Evolutionary conservation across 2,113 vertebrate genomes (phyloP).

Genomic region (Forbesichthys agassizii): DNA sequence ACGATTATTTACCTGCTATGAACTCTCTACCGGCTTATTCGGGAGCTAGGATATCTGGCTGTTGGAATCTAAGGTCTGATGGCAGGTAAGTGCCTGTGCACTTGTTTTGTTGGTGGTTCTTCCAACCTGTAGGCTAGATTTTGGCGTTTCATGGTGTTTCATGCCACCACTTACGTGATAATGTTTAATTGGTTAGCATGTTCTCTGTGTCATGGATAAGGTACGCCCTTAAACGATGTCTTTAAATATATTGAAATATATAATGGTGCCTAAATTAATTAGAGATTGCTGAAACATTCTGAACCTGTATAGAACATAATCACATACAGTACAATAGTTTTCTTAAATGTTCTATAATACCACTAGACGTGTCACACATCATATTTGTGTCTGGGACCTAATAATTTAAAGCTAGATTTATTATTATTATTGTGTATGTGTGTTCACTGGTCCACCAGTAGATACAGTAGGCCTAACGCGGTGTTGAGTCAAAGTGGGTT

Average conservation of each 20-base stretch:
- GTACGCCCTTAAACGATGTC: neutral
- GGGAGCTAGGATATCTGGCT: conserved; percentile 90
- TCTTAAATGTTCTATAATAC: no score
- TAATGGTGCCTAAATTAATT: no score
- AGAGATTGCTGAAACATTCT: no score
- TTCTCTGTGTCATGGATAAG: neutral
- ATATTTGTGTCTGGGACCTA: no score
- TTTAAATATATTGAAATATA: neutral
- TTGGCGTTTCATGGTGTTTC: neutral
- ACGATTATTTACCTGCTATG: conserved; percentile 71
- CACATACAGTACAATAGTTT: no score
- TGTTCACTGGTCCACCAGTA: no score
- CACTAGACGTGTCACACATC: no score
- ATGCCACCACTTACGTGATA: neutral
- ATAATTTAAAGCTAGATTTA: no score
- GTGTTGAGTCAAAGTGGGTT: neutral
- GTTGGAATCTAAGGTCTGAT: conserved; percentile 84
- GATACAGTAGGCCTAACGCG: no score
- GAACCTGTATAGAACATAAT: no score
- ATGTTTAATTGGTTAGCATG: neutral
- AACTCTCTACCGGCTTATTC: conserved; percentile 81
- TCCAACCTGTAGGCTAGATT: neutral
- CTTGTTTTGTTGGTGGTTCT: conserved; percentile 28
- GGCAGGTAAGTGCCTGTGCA: conserved; percentile 81
- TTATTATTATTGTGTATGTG: no score